Evolutionary conservation across 2,888 invertebrate species (phyloP).

Genomic region (Endotricha flammealis): DNA sequence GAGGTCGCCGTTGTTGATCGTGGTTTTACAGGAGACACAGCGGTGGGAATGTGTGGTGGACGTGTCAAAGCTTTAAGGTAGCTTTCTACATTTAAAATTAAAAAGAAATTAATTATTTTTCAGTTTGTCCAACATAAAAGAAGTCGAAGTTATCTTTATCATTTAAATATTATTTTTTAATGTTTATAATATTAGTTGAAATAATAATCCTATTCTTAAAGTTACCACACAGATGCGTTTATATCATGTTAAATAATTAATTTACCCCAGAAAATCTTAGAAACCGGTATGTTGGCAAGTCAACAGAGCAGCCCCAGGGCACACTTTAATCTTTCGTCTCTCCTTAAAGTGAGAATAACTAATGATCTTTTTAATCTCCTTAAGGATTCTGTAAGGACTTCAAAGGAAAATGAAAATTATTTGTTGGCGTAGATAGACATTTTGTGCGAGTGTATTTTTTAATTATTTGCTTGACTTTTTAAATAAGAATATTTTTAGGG

Average conservation of each 20-base stretch:
- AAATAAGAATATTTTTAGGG: no score
- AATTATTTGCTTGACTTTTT: slow-evolving; percentile 5
- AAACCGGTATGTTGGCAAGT: slow-evolving; percentile 2
- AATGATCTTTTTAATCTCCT: slow-evolving; percentile 73
- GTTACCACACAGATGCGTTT: slow-evolving; percentile 1
- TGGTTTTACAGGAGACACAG: no score
- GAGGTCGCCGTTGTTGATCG: no score
- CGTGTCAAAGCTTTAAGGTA: no score
- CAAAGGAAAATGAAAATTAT: slow-evolving; percentile 18
- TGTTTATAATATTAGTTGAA: no score
- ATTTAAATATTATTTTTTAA: no score
- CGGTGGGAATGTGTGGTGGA: no score
- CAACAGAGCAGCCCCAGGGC: slow-evolving; percentile 6
- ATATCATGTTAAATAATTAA: slow-evolving; percentile 6
- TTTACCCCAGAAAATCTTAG: slow-evolving; percentile 10
- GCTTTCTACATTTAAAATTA: no score
- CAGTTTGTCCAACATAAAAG: no score
- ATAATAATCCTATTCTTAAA: not conserved
- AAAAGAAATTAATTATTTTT: no score
- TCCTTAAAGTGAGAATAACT: slow-evolving; percentile 60
- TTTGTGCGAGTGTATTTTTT: slow-evolving; percentile 2
- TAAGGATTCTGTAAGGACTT: slow-evolving; percentile 52
- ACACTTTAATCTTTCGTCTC: slow-evolving; percentile 39
- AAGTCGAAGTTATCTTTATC: no score
- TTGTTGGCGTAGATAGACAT: slow-evolving; percentile 9